phyloP scores from a whole-genome alignment of 2,888 invertebrate species.

The Germaria angustata region DNA sequence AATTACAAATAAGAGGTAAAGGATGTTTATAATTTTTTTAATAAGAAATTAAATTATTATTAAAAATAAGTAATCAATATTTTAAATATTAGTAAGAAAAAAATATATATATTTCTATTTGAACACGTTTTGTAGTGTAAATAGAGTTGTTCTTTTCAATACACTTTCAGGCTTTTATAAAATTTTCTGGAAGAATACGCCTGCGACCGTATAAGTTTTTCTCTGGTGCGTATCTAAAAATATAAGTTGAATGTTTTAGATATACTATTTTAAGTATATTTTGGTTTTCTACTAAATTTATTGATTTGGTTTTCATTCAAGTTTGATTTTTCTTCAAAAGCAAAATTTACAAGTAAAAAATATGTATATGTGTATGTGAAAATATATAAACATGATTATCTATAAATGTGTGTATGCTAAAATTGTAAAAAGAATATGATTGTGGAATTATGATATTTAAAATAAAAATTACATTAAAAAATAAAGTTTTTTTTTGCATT shows the following conservation, averaged over 20 bases:
- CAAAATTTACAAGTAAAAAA: slow-evolving; percentile 62
- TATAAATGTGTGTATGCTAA: neutral
- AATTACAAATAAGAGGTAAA: neutral
- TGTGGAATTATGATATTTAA: neutral
- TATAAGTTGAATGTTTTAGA: slow-evolving; percentile 13
- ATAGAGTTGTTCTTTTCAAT: neutral
- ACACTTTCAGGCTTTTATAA: slow-evolving; percentile 4
- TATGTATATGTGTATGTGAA: neutral
- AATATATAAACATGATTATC: neutral
- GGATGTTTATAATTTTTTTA: neutral
- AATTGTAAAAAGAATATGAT: neutral
- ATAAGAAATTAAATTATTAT: neutral
- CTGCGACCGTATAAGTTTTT: slow-evolving; percentile 49
- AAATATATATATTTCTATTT: neutral
- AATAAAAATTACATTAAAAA: neutral
- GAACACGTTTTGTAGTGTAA: slow-evolving; percentile 44
- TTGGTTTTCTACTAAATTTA: slow-evolving; percentile 59
- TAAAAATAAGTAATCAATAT: neutral
- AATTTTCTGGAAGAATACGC: slow-evolving; percentile 32
- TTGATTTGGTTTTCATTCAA: slow-evolving; percentile 91
- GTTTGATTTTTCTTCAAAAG: slow-evolving; percentile 35
- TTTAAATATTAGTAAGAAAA: neutral
- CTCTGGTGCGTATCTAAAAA: slow-evolving; percentile 12
- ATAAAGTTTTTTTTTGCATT: too few species aligned
- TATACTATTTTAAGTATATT: slow-evolving; percentile 5